Evolutionary conservation across 2,797 vertebrate species (phyloP).

Genomic region (Danio tinwini): DNA sequence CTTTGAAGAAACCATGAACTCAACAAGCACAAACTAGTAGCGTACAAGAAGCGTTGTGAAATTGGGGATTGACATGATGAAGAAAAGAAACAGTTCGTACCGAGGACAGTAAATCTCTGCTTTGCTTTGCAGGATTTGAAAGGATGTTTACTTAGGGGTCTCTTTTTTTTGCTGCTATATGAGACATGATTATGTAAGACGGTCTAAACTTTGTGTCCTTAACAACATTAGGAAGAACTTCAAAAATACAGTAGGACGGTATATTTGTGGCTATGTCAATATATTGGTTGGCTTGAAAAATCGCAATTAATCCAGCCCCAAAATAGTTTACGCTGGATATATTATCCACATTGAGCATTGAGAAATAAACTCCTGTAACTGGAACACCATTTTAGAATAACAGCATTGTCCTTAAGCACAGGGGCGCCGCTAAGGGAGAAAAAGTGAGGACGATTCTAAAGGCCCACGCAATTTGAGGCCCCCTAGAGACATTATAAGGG

Average conservation of each 20-base stretch:
- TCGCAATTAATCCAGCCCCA: neutral
- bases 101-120: slow-evolving; percentile 31
- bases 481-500: too few relatives aligned
- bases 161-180: neutral
- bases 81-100: slow-evolving; percentile 20
- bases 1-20: neutral
- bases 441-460: too few relatives aligned
- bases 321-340: neutral
- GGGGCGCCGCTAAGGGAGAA: too few relatives aligned
- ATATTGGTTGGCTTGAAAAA: slow-evolving; percentile 14
- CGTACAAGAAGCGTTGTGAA: slow-evolving; percentile 24
- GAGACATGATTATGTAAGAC: slow-evolving; percentile 8
- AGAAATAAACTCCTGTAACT: neutral
- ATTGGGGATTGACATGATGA: slow-evolving; percentile 17
- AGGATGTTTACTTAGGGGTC: slow-evolving; percentile 7
- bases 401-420: too few relatives aligned
- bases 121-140: slow-evolving; percentile 6
- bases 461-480: too few relatives aligned
- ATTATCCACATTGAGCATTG: neutral
- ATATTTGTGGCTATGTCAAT: neutral
- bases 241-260: neutral
- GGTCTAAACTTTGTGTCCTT: neutral
- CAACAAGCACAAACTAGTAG: slow-evolving; percentile 37
- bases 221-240: neutral
- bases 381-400: too few relatives aligned